Percentiles rank a stretch among this genome's conserved stretches.
These are phyloP conservation scores for Drosophila kambysellisi DNA, from an alignment of 2,888 invertebrate species.

Conservation along the genomic window DNA sequence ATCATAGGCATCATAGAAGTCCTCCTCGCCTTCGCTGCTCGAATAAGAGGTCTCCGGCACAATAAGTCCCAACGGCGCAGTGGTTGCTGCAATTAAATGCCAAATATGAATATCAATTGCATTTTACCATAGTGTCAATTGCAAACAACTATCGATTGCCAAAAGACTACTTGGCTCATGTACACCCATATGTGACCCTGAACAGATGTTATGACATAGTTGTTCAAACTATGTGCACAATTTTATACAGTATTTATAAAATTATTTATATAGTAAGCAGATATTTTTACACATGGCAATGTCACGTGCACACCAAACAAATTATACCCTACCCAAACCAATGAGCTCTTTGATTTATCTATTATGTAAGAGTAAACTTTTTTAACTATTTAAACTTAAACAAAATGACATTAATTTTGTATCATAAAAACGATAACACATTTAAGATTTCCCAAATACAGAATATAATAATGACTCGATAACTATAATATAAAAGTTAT, in stretches of 20 bases:
- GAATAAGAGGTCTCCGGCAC: conserved; percentile 98
- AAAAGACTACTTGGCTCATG: conserved; percentile 17
- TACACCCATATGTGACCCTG: conserved; percentile 26
- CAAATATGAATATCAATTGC: conserved; percentile 32
- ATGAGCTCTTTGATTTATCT: background rate
- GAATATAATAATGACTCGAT: background rate
- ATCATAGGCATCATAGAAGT: conserved; percentile 96
- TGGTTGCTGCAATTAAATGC: conserved; percentile 71
- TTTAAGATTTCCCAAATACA: background rate
- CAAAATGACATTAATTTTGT: background rate
- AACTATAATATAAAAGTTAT: no score
- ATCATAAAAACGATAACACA: background rate
- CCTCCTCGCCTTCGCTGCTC: conserved; percentile 98
- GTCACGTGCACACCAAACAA: background rate
- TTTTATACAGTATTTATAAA: background rate
- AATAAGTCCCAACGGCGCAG: conserved; percentile 84
- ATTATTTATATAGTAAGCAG: background rate
- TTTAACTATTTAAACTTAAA: background rate
- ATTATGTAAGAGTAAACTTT: background rate
- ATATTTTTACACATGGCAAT: background rate
- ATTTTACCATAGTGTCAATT: conserved; percentile 19
- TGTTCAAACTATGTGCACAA: background rate
- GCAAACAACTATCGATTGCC: conserved; percentile 29
- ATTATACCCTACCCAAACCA: conserved; percentile 19
- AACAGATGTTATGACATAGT: conserved; percentile 25